These are phyloP conservation scores for Atopsyche davidsoni DNA, from an alignment of 1,140 invertebrate genomes.

Conservation along the genomic window DNA sequence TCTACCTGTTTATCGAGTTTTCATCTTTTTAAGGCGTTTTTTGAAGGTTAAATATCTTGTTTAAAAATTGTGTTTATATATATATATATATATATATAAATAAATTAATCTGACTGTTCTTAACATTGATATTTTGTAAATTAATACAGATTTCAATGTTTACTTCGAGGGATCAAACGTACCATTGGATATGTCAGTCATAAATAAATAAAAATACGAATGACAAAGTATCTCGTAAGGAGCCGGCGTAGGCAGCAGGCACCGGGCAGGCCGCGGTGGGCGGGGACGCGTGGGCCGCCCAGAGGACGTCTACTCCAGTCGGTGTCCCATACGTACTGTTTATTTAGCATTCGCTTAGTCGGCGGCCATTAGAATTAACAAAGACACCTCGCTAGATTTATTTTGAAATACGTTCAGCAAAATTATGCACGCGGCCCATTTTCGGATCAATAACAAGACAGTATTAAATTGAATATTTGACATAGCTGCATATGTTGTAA, in stretches of 20 bases:
- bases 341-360: neutral
- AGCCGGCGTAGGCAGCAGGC: neutral
- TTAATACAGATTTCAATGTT: too few species aligned
- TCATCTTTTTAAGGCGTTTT: too few species aligned
- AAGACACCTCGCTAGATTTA: neutral
- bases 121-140: too few species aligned
- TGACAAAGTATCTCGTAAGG: too few species aligned
- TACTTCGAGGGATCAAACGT: too few species aligned
- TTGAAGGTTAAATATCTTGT: too few species aligned
- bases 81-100: too few species aligned
- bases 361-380: neutral
- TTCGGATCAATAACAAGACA: neutral
- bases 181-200: too few species aligned
- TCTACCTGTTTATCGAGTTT: too few species aligned
- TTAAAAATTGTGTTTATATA: too few species aligned
- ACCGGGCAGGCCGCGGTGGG: neutral
- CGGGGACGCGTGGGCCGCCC: neutral
- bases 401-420: neutral
- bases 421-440: neutral
- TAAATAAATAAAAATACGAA: too few species aligned
- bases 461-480: neutral
- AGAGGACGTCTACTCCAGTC: neutral
- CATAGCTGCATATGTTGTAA: neutral
- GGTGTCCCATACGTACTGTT: neutral
- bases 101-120: too few species aligned